Evolutionary conservation across 2,888 invertebrate genomes (phyloP).

Genomic region (Scelioninae gen. 2): DNA sequence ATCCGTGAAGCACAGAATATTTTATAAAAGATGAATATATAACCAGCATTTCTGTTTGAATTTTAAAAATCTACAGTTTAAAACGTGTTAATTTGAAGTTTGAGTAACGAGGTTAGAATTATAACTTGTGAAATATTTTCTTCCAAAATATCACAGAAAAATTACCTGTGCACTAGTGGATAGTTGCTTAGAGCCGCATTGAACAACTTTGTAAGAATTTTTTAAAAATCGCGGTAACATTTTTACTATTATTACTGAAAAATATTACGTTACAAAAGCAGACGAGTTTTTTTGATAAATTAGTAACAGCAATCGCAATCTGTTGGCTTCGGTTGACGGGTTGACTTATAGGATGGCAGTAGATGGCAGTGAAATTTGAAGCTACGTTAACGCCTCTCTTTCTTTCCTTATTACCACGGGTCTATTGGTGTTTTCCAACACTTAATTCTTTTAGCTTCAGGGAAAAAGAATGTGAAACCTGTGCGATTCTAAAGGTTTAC

Average conservation of each 20-base stretch:
- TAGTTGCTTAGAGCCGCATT: conserved; percentile 69
- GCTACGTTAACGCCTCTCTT: no score
- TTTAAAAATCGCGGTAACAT: conserved; percentile 72
- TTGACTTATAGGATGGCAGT: no score
- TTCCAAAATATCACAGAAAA: not conserved
- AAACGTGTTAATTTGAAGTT: conserved; percentile 5
- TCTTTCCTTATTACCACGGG: no score
- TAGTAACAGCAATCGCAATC: no score
- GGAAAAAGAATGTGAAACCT: no score
- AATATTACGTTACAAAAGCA: conserved; percentile 20
- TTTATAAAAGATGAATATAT: not conserved
- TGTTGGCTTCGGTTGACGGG: no score
- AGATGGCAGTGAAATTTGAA: no score
- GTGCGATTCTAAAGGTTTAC: no score
- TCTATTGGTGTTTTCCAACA: no score
- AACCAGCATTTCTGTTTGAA: not conserved
- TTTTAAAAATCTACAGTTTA: not conserved
- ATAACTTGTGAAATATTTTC: not conserved
- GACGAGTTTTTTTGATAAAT: conserved; percentile 41
- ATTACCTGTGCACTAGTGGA: conserved; percentile 71
- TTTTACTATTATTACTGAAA: conserved; percentile 56
- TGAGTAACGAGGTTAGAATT: conserved; percentile 1
- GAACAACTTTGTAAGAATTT: conserved; percentile 66
- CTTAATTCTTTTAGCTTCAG: no score
- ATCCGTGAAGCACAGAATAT: not conserved